Conservation (phyloP, 2,888 invertebrate genomes). For the Artemia sp. region DNA sequence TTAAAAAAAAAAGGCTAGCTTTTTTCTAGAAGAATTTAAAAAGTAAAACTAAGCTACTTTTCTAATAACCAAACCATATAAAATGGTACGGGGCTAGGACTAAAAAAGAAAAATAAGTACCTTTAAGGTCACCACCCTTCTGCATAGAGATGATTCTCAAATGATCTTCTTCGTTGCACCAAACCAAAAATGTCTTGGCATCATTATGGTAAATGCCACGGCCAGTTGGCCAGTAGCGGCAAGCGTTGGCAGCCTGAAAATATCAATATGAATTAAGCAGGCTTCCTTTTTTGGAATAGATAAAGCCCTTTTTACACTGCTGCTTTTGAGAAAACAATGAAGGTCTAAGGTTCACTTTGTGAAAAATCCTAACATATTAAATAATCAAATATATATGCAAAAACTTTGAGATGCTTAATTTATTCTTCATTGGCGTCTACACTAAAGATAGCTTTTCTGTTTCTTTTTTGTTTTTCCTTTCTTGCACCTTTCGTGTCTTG, state of each 20-base stretch:
- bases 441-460: too few relatives aligned
- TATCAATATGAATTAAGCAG: not conserved
- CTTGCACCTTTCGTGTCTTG: too few relatives aligned
- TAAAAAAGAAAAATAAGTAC: constrained; percentile 5
- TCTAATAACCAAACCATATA: too few relatives aligned
- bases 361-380: not conserved
- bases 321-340: too few relatives aligned
- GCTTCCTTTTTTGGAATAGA: not conserved
- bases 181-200: constrained; percentile 88
- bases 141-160: constrained; percentile 96
- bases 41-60: too few relatives aligned
- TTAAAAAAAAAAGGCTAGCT: too few relatives aligned
- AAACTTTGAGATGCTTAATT: not conserved
- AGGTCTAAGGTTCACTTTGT: too few relatives aligned
- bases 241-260: constrained; percentile 70
- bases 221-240: constrained; percentile 87
- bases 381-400: not conserved
- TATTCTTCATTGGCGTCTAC: too few relatives aligned
- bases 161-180: constrained; percentile 98
- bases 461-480: too few relatives aligned
- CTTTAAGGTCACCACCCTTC: constrained; percentile 69
- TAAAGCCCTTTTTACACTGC: too few relatives aligned
- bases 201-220: constrained; percentile 51
- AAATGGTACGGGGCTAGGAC: too few relatives aligned
- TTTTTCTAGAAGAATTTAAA: too few relatives aligned